Evolutionary conservation across 2,797 vertebrate genomes (phyloP).

Genomic region (Sebastes kiyomatsui): DNA sequence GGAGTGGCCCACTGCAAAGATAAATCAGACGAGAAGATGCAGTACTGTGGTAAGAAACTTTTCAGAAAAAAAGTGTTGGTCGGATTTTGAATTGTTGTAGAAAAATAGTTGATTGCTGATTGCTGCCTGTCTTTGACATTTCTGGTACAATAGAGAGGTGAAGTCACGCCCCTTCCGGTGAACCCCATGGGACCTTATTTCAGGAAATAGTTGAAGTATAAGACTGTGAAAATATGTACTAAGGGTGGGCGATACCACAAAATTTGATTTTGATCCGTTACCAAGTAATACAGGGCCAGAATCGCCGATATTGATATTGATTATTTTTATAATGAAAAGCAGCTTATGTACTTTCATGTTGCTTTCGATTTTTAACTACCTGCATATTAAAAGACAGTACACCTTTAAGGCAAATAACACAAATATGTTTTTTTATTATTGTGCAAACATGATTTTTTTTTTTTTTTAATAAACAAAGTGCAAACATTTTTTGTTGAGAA

Average conservation of each 20-base stretch:
- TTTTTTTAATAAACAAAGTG: too few species aligned
- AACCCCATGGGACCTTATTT: not conserved
- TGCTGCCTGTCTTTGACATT: not conserved
- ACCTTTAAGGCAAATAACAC: too few species aligned
- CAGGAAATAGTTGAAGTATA: not conserved
- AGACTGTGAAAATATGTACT: not conserved
- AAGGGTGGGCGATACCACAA: too few species aligned
- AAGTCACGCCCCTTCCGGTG: not conserved
- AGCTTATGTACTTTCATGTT: rapidly evolving
- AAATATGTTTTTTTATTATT: too few species aligned
- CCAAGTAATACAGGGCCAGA: too few species aligned
- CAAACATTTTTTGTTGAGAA: too few species aligned
- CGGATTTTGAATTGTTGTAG: not conserved
- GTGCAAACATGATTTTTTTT: too few species aligned
- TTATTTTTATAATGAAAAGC: rapidly evolving
- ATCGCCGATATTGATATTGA: rapidly evolving
- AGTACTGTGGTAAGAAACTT: conserved; percentile 93
- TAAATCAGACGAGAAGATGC: conserved; percentile 97
- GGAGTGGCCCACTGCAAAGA: conserved; percentile 95
- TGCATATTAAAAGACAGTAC: too few species aligned
- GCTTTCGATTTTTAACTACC: too few species aligned
- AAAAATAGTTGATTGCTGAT: not conserved
- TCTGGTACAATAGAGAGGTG: rapidly evolving
- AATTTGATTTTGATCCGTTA: too few species aligned
- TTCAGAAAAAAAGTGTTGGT: not conserved